Percentiles rank a stretch among this genome's conserved stretches.
phyloP scores from a whole-genome alignment of 2,113 vertebrate species.

The Brachionichthys hirsutus region DNA sequence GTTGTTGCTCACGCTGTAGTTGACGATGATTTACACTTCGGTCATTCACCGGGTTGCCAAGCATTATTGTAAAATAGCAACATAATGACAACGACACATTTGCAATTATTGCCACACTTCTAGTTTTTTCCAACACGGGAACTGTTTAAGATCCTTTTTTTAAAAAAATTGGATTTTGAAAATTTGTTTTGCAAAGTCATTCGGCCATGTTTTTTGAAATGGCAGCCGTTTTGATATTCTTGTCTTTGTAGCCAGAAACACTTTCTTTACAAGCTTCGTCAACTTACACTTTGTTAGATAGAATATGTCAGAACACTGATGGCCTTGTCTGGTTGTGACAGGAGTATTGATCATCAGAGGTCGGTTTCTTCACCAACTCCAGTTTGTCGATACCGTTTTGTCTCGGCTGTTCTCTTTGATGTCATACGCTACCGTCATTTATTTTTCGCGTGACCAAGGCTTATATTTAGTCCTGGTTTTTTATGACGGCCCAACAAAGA shows the following conservation, averaged over 20 bases:
- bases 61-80: no score
- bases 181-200: not conserved
- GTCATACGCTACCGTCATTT: not conserved
- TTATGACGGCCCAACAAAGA: not conserved
- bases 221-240: no score
- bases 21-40: no score
- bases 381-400: not conserved
- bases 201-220: conserved; percentile 2
- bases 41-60: no score
- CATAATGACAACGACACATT: no score
- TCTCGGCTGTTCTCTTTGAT: not conserved
- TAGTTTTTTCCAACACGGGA: no score
- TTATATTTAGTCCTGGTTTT: not conserved
- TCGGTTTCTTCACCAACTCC: not conserved
- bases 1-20: not conserved
- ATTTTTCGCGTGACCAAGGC: not conserved
- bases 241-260: not conserved
- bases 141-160: no score
- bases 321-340: not conserved
- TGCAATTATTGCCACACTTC: no score
- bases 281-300: not conserved
- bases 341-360: not conserved
- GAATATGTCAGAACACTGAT: not conserved
- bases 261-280: not conserved
- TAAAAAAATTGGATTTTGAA: not conserved